A percentile compares a stretch with the other conserved stretches of the same genome.
Evolutionary conservation across 2,113 vertebrate genomes (phyloP).

Genomic region (Myrmophylax atrothorax): DNA sequence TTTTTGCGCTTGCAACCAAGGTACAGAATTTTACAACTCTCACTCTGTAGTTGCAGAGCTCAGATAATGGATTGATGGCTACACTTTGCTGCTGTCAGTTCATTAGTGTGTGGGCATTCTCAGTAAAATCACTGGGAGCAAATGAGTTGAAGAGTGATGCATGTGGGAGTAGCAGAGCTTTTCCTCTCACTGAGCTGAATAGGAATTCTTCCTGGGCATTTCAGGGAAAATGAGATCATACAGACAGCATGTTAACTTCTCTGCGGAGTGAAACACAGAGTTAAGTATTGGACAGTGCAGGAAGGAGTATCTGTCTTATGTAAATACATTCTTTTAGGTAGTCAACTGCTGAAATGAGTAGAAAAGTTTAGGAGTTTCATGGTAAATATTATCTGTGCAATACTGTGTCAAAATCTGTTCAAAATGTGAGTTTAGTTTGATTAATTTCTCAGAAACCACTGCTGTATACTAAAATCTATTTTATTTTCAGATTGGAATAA

Average conservation of each 20-base stretch:
- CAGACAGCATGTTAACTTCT: neutral
- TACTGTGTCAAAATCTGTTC: neutral
- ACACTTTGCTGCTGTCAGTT: neutral
- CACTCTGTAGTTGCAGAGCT: neutral
- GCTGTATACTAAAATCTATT: neutral
- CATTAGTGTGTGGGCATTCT: neutral
- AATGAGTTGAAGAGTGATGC: neutral
- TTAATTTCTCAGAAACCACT: neutral
- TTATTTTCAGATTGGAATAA: neutral
- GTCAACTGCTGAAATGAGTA: neutral
- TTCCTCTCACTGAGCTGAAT: neutral
- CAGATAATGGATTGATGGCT: neutral
- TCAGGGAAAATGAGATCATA: neutral
- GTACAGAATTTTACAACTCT: neutral
- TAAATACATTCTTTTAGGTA: neutral
- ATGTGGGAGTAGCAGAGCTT: neutral
- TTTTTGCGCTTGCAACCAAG: neutral
- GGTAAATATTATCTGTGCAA: neutral
- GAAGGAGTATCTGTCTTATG: rapidly evolving
- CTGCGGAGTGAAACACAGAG: neutral
- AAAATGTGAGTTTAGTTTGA: neutral
- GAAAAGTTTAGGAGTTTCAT: neutral
- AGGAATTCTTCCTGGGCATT: neutral
- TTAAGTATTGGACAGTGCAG: neutral
- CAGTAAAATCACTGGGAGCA: neutral